A percentile compares a stretch with the other conserved stretches of the same genome.
Evolutionary conservation across 2,113 vertebrate genomes (phyloP).

Genomic region (Addax nasomaculatus): DNA sequence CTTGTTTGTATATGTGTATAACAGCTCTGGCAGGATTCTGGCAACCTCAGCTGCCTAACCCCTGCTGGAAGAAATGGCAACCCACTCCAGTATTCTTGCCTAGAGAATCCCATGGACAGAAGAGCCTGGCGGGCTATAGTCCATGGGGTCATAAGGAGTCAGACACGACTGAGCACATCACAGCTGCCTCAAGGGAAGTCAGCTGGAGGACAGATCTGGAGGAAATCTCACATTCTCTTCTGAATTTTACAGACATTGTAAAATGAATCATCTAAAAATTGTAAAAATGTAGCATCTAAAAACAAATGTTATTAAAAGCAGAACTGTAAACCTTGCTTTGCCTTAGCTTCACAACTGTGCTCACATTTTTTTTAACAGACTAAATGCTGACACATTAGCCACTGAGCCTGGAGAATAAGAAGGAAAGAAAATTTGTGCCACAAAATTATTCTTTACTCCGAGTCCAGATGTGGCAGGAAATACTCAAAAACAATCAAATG

Average conservation of each 20-base stretch:
- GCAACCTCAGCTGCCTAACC: background rate
- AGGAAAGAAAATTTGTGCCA: too few species aligned
- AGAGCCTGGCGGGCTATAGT: background rate
- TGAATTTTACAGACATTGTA: background rate
- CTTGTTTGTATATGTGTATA: background rate
- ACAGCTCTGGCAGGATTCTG: background rate
- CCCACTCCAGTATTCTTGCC: background rate
- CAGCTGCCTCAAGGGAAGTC: background rate
- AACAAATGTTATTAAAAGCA: background rate
- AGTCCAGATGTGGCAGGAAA: background rate
- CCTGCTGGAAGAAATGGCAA: background rate
- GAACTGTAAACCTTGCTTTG: too few species aligned
- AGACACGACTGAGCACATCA: background rate
- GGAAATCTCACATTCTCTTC: background rate
- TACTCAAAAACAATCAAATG: background rate
- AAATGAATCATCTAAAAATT: background rate
- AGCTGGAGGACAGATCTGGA: background rate
- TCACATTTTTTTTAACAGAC: background rate
- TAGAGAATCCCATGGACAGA: background rate
- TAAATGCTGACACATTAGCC: background rate
- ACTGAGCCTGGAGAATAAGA: background rate
- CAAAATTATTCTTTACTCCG: background rate
- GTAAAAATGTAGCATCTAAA: background rate
- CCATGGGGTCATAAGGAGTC: background rate
- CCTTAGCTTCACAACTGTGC: background rate